Conservation (phyloP, 2,888 invertebrate genomes). For the Laothoe populi region DNA sequence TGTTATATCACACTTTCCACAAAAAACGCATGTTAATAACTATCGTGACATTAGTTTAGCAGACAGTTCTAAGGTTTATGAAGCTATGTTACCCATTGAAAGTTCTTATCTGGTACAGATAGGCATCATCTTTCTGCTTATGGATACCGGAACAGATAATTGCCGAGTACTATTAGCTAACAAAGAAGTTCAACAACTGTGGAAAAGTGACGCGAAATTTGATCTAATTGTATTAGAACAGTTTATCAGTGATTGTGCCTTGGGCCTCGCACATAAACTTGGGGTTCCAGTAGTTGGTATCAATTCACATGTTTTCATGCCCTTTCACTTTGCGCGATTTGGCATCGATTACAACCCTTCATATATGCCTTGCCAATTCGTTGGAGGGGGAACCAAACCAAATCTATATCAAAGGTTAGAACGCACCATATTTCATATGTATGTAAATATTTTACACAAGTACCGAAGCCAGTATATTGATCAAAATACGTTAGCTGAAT, state of each 20-base stretch:
- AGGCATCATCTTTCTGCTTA: constrained; percentile 46
- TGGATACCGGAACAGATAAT: constrained; percentile 50
- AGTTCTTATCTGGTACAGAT: constrained; percentile 50
- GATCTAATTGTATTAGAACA: constrained; percentile 86
- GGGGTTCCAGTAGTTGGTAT: constrained; percentile 83
- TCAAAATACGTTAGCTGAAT: constrained; percentile 57
- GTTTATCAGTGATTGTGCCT: constrained; percentile 85
- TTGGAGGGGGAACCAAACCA: constrained; percentile 79
- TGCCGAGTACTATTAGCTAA: constrained; percentile 57
- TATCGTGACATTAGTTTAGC: constrained; percentile 67
- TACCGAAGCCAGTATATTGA: constrained; percentile 49
- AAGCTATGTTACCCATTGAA: constrained; percentile 54
- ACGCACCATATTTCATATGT: constrained; percentile 61
- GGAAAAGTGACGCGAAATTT: constrained; percentile 72
- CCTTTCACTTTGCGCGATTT: constrained; percentile 83
- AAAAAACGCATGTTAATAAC: constrained; percentile 58
- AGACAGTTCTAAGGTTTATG: too few relatives aligned
- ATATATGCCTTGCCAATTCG: constrained; percentile 79
- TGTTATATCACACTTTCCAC: constrained; percentile 87
- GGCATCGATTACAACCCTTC: constrained; percentile 86
- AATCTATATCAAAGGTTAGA: constrained; percentile 75
- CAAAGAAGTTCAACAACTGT: constrained; percentile 62
- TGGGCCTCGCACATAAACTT: constrained; percentile 84
- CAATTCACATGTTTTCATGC: constrained; percentile 82
- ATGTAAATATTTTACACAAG: constrained; percentile 45